Evolutionary conservation across 2,797 vertebrate species (phyloP).

Genomic region (Chelidonichthys spinosus): DNA sequence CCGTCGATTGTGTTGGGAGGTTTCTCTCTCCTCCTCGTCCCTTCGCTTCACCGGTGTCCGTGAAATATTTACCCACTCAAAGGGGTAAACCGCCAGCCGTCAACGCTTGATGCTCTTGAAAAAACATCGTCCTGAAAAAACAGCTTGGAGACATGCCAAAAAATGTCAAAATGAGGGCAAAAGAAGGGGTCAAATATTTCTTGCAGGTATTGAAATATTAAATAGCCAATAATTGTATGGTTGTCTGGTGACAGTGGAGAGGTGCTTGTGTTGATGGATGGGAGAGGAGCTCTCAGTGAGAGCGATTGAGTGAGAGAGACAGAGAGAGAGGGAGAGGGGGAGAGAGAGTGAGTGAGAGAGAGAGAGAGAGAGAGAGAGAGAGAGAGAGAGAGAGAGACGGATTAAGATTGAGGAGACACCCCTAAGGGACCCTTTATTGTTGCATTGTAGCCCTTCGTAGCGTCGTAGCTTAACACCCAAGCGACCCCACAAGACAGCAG

Average conservation of each 20-base stretch:
- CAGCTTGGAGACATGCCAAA: conserved; percentile 64
- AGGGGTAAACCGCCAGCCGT: conserved; percentile 69
- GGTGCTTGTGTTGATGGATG: conserved; percentile 83
- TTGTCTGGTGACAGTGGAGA: conserved; percentile 79
- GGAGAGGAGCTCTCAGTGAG: conserved; percentile 74
- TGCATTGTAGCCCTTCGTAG: conserved; percentile 69
- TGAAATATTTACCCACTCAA: conserved; percentile 80
- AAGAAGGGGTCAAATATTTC: conserved; percentile 32
- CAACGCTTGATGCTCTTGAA: conserved; percentile 72
- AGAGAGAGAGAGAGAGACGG: conserved; percentile 51
- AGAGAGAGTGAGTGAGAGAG: conserved; percentile 48
- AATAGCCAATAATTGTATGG: conserved; percentile 73
- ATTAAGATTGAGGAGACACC: conserved; percentile 82
- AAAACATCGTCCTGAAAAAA: conserved; percentile 81
- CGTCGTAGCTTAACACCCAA: conserved; percentile 60
- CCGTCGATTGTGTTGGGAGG: conserved; percentile 61
- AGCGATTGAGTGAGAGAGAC: conserved; percentile 51
- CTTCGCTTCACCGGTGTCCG: conserved; percentile 58
- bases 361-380: conserved; percentile 45
- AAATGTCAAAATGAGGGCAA: conserved; percentile 45
- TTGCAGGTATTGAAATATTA: conserved; percentile 64
- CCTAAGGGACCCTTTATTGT: conserved; percentile 77
- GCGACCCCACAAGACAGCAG: conserved; percentile 62
- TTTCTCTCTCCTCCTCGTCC: conserved; percentile 63
- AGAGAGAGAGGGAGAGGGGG: conserved; percentile 45